These are phyloP conservation scores for Drosophila leonis DNA, from an alignment of 2,888 invertebrate genomes.

Conservation along the genomic window DNA sequence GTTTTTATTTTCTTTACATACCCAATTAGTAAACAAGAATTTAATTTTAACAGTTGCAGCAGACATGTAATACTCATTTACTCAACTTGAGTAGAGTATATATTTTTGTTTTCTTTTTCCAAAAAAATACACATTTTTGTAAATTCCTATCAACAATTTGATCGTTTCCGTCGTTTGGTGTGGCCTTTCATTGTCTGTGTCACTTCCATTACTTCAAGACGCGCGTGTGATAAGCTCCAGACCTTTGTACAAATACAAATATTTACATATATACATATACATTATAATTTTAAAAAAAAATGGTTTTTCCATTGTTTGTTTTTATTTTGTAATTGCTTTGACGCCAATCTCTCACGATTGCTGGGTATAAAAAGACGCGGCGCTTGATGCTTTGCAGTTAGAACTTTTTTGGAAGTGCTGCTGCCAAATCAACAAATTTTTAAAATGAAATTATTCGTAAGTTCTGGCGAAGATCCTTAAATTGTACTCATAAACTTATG, in stretches of 20 bases:
- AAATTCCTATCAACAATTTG: background rate
- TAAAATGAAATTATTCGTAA: slow-evolving; percentile 73
- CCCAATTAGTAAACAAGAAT: too few species aligned
- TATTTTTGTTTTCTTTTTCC: background rate
- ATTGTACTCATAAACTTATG: background rate
- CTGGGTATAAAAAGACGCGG: slow-evolving; percentile 50
- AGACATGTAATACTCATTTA: background rate
- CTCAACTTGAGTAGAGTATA: background rate
- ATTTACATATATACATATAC: background rate
- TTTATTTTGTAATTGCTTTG: slow-evolving; percentile 21
- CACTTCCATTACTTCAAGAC: background rate
- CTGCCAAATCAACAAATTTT: slow-evolving; percentile 22
- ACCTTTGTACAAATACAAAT: background rate
- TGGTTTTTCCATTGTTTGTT: slow-evolving; percentile 36
- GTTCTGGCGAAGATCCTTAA: slow-evolving; percentile 7
- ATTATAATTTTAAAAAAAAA: background rate
- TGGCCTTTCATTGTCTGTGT: background rate
- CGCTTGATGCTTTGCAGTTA: slow-evolving; percentile 24
- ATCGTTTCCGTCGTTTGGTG: background rate
- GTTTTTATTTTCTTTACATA: too few species aligned
- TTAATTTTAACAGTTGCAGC: too few species aligned
- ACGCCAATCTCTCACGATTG: slow-evolving; percentile 1
- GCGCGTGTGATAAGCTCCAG: background rate
- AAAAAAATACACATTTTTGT: background rate
- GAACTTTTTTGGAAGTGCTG: slow-evolving; percentile 39